Base-by-base conservation (phyloP, 1,140 invertebrate genomes). In the Macrobrachium rosenbergii region DNA sequence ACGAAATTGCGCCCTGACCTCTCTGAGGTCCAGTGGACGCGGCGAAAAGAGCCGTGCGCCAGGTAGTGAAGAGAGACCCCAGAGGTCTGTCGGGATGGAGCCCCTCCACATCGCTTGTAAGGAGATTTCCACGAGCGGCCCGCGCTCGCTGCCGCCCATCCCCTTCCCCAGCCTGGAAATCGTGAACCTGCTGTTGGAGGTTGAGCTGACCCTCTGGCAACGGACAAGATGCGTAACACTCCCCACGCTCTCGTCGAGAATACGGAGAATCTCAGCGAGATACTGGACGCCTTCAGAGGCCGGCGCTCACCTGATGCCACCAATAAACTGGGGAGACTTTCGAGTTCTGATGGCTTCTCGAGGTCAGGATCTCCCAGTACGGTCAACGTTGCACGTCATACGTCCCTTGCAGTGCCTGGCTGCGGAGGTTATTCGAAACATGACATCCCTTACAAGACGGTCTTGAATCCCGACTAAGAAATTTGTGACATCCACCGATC, bases 291-390 rank as follows among this genome's bases (percentile, higher is more conserved):
- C 3, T 92, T 99, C 0, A 0, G 92, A 94, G 5, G 93, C 94
- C 90, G 97, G 97, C 43, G 96, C 96, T 14, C 97, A 99, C 92
- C 93, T 98, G 97, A 98, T 92, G 93, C 94, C n/a, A 95, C 95
- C 67, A 98, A 99, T 92, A 93, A 94, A 88, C 93, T 95, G 62
- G 95, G 95, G 23, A 96, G 89, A 97, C 96, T 0, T 96, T 97
- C 88, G 94, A 95, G 77, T 93, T 85, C 91, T 97, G 77, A 91
- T 97, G 62, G 88, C 90, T 84, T 86, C 76, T 62, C 72, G 86
- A 37, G 92, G 92, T 83, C 95, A 95, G 90, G 92, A 92, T 78
- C 92, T 95, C 58, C 94, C 88, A 92, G 95, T 88, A 93, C 96
- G 69, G 93, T 97, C n/a, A 95, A 96, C 91, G 95, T 95, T 6